These are phyloP conservation scores for Heliconius nattereri DNA, from an alignment of 1,140 invertebrate species.

Conservation along the genomic window DNA sequence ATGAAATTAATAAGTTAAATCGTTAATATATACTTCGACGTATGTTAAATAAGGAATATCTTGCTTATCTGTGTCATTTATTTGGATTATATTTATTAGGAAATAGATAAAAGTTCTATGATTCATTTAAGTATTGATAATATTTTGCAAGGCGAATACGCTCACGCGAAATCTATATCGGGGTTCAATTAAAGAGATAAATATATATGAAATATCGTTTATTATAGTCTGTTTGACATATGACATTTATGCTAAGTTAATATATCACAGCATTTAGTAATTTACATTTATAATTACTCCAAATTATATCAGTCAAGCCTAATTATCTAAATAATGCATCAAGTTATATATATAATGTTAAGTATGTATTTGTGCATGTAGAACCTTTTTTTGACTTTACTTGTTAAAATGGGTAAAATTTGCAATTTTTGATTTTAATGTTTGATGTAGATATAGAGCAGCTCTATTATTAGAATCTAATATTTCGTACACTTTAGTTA, in stretches of 20 bases:
- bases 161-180: background rate
- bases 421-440: too few species aligned
- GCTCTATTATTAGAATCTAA: too few species aligned
- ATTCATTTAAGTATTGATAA: background rate
- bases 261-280: background rate
- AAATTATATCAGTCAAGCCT: background rate
- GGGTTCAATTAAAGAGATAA: background rate
- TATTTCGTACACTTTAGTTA: too few species aligned
- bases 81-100: too few species aligned
- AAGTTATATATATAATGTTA: background rate
- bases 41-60: background rate
- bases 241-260: background rate
- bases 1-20: background rate
- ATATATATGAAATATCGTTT: background rate
- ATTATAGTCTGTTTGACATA: background rate
- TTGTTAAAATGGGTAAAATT: too few species aligned
- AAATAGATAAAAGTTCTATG: conserved; percentile 6
- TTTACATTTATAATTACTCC: background rate
- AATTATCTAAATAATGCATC: background rate
- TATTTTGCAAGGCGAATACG: background rate
- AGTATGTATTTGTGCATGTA: background rate
- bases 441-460: too few species aligned
- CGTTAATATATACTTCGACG: background rate
- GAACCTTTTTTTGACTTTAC: too few species aligned
- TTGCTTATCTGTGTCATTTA: background rate